These are phyloP conservation scores for Tineola bisselliella DNA, from an alignment of 2,888 invertebrate species.

Conservation along the genomic window DNA sequence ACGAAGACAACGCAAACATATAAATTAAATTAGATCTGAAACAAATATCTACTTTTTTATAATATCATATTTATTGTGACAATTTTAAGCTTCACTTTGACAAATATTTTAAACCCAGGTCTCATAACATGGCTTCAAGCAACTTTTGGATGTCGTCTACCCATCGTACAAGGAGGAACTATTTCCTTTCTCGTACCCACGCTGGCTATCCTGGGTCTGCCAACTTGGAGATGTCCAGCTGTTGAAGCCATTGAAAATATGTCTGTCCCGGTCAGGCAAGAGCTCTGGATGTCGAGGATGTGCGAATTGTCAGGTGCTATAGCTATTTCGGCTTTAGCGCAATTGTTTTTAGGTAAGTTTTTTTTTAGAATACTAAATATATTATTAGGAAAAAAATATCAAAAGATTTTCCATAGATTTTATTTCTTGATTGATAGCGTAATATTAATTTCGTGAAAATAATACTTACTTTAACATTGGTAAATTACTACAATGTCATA, in stretches of 20 bases:
- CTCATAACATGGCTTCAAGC: slow-evolving; percentile 78
- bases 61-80: too few relatives aligned
- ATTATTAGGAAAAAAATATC: not conserved
- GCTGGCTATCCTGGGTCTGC: slow-evolving; percentile 76
- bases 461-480: too few relatives aligned
- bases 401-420: too few relatives aligned
- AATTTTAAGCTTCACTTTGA: too few relatives aligned
- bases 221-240: slow-evolving; percentile 76
- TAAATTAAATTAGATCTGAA: too few relatives aligned
- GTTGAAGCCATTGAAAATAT: slow-evolving; percentile 59
- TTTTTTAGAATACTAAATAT: not conserved
- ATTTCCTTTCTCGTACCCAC: slow-evolving; percentile 84
- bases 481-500: too few relatives aligned
- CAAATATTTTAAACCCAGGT: slow-evolving; percentile 49
- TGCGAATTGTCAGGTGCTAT: slow-evolving; percentile 86
- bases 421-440: too few relatives aligned
- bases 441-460: too few relatives aligned
- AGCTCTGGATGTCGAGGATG: slow-evolving; percentile 80
- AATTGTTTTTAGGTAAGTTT: slow-evolving; percentile 74
- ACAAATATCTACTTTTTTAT: too few relatives aligned
- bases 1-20: too few relatives aligned
- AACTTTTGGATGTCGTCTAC: slow-evolving; percentile 79
- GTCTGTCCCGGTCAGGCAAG: slow-evolving; percentile 62
- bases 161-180: slow-evolving; percentile 82
- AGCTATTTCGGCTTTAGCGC: slow-evolving; percentile 79